These are phyloP conservation scores for Philhelius pedissequus DNA, from an alignment of 2,888 invertebrate species.

Conservation along the genomic window DNA sequence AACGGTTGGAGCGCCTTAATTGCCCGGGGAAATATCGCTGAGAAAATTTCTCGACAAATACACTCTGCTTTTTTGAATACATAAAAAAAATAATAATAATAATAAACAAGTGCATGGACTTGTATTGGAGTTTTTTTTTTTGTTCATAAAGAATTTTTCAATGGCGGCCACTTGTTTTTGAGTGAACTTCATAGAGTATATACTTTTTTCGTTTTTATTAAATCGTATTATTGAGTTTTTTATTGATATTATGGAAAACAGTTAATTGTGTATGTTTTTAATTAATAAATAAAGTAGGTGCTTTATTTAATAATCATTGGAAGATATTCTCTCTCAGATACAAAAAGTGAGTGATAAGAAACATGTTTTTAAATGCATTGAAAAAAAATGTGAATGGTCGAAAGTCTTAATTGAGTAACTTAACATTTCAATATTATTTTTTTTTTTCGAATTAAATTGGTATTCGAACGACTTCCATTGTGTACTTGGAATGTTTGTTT, in stretches of 20 bases:
- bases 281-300: not conserved
- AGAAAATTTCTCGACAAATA: not conserved
- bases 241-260: constrained; percentile 10
- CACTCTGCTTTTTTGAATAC: not conserved
- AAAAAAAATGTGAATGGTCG: not conserved
- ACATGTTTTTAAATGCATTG: not conserved
- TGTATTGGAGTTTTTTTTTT: not conserved
- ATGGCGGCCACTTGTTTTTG: not conserved
- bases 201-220: not conserved
- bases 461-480: too few species aligned
- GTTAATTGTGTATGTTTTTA: not conserved
- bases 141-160: not conserved
- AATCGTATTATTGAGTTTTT: too few species aligned
- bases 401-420: not conserved
- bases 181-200: not conserved
- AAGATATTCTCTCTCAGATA: not conserved
- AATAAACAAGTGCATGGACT: not conserved
- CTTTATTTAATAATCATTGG: not conserved
- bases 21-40: not conserved
- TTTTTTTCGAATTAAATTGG: too few species aligned
- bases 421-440: too few species aligned
- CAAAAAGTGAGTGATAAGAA: not conserved
- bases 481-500: too few species aligned
- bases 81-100: not conserved
- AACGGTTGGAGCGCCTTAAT: constrained; percentile 25